phyloP scores from a whole-genome alignment of 1,140 invertebrate species.

The Apocrypta bakeri region DNA sequence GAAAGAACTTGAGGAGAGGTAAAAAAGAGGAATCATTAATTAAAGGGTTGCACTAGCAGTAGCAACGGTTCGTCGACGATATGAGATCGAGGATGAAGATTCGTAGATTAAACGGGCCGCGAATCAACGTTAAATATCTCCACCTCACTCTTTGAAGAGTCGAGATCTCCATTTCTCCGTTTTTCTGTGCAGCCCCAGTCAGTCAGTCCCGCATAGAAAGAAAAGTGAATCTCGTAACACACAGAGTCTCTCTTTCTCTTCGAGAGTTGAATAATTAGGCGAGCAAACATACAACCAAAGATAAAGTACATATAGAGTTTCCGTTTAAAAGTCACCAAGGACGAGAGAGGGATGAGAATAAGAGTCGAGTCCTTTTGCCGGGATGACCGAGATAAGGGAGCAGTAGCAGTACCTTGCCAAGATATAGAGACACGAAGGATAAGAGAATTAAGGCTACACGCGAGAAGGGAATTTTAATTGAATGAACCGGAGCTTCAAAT shows the following conservation, averaged over 20 bases:
- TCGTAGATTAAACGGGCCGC: constrained; percentile 26
- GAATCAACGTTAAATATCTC: constrained; percentile 30
- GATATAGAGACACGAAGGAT: constrained; percentile 3
- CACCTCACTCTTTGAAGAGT: background rate
- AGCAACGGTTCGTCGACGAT: background rate
- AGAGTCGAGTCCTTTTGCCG: background rate
- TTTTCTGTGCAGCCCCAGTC: background rate
- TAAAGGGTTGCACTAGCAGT: constrained; percentile 13
- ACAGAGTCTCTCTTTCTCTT: background rate
- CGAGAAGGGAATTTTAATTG: background rate
- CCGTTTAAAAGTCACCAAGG: background rate
- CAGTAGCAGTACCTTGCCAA: background rate
- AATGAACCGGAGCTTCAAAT: background rate
- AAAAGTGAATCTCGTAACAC: background rate
- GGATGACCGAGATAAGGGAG: background rate
- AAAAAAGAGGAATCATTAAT: constrained; percentile 35
- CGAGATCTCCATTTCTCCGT: background rate
- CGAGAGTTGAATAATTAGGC: constrained; percentile 29
- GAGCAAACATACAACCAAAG: background rate
- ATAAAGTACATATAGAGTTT: background rate
- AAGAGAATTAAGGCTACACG: background rate
- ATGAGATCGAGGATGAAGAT: constrained; percentile 36
- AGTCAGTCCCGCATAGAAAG: background rate
- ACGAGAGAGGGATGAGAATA: background rate
- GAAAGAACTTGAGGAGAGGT: background rate